phyloP scores from a whole-genome alignment of 2,797 vertebrate species.

The Cyprinodon diabolis region DNA sequence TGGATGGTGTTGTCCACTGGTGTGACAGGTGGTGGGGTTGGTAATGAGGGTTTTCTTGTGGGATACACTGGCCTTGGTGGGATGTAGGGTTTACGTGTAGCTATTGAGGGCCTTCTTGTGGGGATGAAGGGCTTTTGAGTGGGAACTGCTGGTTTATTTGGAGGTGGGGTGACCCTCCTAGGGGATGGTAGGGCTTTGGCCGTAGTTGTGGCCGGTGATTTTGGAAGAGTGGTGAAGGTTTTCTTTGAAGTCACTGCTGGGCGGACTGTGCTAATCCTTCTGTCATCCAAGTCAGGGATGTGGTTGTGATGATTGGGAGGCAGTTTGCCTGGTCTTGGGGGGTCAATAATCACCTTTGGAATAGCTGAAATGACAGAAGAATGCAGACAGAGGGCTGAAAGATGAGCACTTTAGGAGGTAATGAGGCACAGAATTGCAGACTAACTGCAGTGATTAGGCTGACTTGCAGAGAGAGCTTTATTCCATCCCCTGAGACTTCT shows the following conservation, averaged over 20 bases:
- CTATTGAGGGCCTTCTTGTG: slow-evolving; percentile 61
- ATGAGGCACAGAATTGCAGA: slow-evolving; percentile 56
- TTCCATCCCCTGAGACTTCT: slow-evolving; percentile 50
- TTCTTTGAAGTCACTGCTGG: slow-evolving; percentile 68
- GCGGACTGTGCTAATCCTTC: slow-evolving; percentile 75
- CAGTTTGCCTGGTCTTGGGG: slow-evolving; percentile 76
- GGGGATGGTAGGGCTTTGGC: slow-evolving; percentile 57
- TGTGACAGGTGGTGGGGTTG: slow-evolving; percentile 50
- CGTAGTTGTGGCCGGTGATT: slow-evolving; percentile 55
- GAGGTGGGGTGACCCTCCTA: slow-evolving; percentile 58
- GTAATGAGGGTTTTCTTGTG: slow-evolving; percentile 37
- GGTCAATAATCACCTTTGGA: slow-evolving; percentile 85
- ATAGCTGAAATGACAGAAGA: slow-evolving; percentile 79
- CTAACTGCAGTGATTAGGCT: slow-evolving; percentile 49
- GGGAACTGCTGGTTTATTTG: slow-evolving; percentile 65
- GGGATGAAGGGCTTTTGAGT: slow-evolving; percentile 66
- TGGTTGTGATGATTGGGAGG: slow-evolving; percentile 78
- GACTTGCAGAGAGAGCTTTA: slow-evolving; percentile 41
- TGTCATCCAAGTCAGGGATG: slow-evolving; percentile 82
- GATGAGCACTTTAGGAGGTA: slow-evolving; percentile 52
- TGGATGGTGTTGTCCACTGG: slow-evolving; percentile 90
- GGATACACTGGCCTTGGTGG: slow-evolving; percentile 47
- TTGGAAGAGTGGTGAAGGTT: slow-evolving; percentile 47
- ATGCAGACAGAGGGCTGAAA: slow-evolving; percentile 54
- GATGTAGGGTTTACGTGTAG: slow-evolving; percentile 62